These are phyloP conservation scores for Egretta garzetta DNA, from an alignment of 2,113 vertebrate species.

Conservation along the genomic window DNA sequence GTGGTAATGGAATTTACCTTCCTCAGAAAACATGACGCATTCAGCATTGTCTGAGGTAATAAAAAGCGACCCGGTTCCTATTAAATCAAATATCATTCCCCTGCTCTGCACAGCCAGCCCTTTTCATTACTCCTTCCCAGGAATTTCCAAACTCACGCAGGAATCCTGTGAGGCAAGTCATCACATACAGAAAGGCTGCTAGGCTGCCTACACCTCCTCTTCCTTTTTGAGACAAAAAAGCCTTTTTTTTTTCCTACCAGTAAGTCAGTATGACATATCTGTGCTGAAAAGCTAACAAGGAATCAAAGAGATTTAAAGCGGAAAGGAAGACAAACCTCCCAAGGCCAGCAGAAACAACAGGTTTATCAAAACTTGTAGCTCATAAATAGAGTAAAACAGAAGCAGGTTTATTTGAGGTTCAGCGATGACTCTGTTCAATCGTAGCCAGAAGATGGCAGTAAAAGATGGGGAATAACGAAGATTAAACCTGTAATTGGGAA, in stretches of 20 bases:
- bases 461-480: neutral
- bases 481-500: neutral
- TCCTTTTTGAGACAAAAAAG: neutral
- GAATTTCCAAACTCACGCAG: neutral
- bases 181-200: neutral
- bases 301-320: neutral
- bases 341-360: neutral
- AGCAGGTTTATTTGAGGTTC: neutral
- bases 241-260: neutral
- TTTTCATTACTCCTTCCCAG: neutral
- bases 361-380: neutral
- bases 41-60: neutral
- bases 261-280: neutral
- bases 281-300: neutral
- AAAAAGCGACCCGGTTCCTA: neutral
- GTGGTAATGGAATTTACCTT: neutral
- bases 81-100: neutral
- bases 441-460: constrained; percentile 11
- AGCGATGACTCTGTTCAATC: rapidly evolving
- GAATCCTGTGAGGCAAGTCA: neutral
- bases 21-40: neutral
- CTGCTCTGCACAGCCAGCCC: neutral
- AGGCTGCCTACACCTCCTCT: neutral
- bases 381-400: neutral
- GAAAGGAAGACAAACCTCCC: neutral